Evolutionary conservation across 2,797 vertebrate species (phyloP), one percentile per base, ranked within the genome.

Genomic region (Pangasius krempfi): DNA sequence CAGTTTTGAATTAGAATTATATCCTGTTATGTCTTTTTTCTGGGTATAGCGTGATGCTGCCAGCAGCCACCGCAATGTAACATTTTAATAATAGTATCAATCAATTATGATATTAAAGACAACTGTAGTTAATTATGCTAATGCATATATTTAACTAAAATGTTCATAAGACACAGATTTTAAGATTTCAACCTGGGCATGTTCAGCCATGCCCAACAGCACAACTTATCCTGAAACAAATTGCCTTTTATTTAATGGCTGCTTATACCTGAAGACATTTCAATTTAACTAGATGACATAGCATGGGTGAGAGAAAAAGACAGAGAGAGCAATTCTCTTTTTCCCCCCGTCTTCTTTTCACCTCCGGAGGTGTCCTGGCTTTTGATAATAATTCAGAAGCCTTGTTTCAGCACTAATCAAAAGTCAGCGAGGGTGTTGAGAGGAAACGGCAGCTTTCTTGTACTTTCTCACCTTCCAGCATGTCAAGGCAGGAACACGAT

Each of bases 401-500:
- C 90, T 52, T 37, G 90, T 92, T 93, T 92, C 93, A 84, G 93
- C 92, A 91, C 93, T 95, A 94, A 95, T 95, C 94, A 94, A 90
- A 93, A 94, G 92, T 90, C 93, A 93, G 93, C 81, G 90, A 94
- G 94, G 94, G 95, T 95, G 94, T 92, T 90, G 92, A 92, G 54
- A 94, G 94, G 90, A 91, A 90, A 93, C 93, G 92, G 92, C 88
- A 89, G 90, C 88, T 95, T 89, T 89, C 88, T 70, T 76, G 20
- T 86, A 82, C 86, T 73, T 91, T 40, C 81, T 91, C 81, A 92
- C 89, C 87, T 72, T 88, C 92, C 88, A 92, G 84, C 95, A 88
- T 94, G 95, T 93, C 91, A 93, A 87, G 94, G 94, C 95, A 94
- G 93, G 94, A 92, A 91, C 92, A 73, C 91, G 85, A 92, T 92